Base-by-base conservation (phyloP, 1,140 invertebrate genomes). In the Archegozetes longisetosus region DNA sequence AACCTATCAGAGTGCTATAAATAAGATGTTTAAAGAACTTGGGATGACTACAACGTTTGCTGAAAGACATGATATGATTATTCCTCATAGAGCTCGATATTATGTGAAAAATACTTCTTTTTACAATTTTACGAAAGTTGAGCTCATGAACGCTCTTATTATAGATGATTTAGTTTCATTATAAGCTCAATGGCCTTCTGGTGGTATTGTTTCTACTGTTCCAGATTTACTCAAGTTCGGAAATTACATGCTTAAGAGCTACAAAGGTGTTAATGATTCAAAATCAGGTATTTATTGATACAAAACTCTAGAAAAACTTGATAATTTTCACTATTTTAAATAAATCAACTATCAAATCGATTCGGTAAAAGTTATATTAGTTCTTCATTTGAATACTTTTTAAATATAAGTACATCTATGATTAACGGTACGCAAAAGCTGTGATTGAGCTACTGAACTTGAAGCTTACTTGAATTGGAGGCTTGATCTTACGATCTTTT, bases 1-100 rank as follows among this genome's bases (percentile, higher is more conserved):
- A 28, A 2, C 48, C 2, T 58, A 2, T n/a, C 28, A 12, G 2
- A 13, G 3, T 3, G 55, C 26, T 17, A 58, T 58, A 52, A 40
- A 58, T 23, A 58, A 59, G 2, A 58, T 58, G 17, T 22, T 58
- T 61, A 12, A 17, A 13, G n/a, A 55, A 47, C 2, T 22, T 23
- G 28, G 28, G 2, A 17, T 55, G 13, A 1, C 1, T 1, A n/a
- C n/a, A 17, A 55, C 12, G 22, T 53, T 20, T 55, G 23, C 23
- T 32, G 52, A 53, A 28, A 53, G n/a, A 28, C 2, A 26, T 2
- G 24, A 25, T 25, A n/a, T 53, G 23, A 53, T 53, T 25, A n/a
- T 53, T 2, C 23, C 24, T 13, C n/a, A 53, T 25, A n/a, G 52
- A 17, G 52, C 52, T n/a, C 2, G 52, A 2, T 53, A 53, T 28